These are phyloP conservation scores for Pleuronectes platessa DNA, from an alignment of 2,113 vertebrate species.

Conservation along the genomic window DNA sequence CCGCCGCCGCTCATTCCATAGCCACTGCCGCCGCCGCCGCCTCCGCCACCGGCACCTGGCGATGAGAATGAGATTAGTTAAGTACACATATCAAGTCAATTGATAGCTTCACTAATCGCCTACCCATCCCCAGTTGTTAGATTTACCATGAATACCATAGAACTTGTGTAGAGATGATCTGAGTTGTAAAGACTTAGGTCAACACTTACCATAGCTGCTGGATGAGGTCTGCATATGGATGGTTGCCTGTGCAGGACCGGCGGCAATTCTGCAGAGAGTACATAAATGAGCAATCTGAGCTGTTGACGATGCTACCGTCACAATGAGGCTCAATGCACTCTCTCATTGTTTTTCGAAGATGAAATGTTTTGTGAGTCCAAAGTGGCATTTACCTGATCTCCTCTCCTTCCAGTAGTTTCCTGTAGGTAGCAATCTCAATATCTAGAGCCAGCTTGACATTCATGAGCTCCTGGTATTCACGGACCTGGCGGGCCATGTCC, in stretches of 20 bases:
- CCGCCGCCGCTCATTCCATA: not conserved
- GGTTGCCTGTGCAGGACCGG: conserved; percentile 46
- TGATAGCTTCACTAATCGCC: not conserved
- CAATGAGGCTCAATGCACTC: no score
- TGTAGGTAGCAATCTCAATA: conserved; percentile 93
- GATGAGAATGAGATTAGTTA: conserved; percentile 2
- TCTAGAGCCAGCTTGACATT: conserved; percentile 92
- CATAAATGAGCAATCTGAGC: not conserved
- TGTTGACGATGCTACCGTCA: not conserved
- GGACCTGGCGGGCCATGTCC: conserved; percentile 89
- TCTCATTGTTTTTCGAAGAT: no score
- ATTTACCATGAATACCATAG: not conserved
- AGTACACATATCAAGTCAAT: not conserved
- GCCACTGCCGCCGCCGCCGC: rapidly evolving
- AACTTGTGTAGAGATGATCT: not conserved
- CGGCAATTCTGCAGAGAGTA: conserved; percentile 57
- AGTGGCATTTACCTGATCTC: conserved; percentile 83
- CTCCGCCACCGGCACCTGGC: not conserved
- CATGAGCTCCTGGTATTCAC: conserved; percentile 93
- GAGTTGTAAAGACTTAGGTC: not conserved
- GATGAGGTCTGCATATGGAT: conserved; percentile 67
- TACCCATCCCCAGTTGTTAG: not conserved
- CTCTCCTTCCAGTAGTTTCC: conserved; percentile 92
- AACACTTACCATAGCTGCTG: conserved; percentile 45
- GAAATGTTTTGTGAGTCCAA: not conserved